Percentiles rank a stretch among this genome's conserved stretches.
Evolutionary conservation across 2,797 vertebrate genomes (phyloP).

Genomic region (Crenichthys baileyi): DNA sequence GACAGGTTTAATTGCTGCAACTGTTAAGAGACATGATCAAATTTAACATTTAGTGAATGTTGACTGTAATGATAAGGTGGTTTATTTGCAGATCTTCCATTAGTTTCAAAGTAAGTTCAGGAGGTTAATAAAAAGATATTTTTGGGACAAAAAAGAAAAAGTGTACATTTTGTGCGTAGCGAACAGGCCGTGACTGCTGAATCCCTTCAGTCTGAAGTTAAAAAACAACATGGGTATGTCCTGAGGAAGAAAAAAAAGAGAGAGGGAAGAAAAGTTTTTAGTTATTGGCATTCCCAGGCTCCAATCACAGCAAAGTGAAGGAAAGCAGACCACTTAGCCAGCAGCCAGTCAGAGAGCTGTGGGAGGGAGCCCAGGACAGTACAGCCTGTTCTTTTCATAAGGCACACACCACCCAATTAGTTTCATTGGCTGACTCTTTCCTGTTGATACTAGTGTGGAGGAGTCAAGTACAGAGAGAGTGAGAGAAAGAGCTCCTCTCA

Average conservation of each 20-base stretch:
- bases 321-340: conserved; percentile 82
- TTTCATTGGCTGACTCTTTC: conserved; percentile 80
- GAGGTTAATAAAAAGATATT: not conserved
- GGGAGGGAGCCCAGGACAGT: conserved; percentile 70
- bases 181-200: conserved; percentile 49
- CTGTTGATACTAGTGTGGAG: conserved; percentile 78
- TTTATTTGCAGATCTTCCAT: not conserved
- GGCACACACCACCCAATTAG: conserved; percentile 79
- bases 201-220: conserved; percentile 55
- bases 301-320: conserved; percentile 74
- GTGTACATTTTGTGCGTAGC: conserved; percentile 17
- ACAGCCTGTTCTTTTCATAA: conserved; percentile 83
- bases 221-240: conserved; percentile 81
- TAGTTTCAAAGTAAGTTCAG: not conserved
- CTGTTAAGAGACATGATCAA: no score
- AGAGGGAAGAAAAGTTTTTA: conserved; percentile 20
- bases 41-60: no score
- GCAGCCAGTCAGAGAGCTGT: conserved; percentile 74
- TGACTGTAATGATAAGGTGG: not conserved
- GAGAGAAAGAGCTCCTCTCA: conserved; percentile 45
- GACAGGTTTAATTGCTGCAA: conserved; percentile 16
- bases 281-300: conserved; percentile 67
- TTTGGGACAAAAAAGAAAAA: not conserved
- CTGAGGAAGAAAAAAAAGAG: conserved; percentile 49
- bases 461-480: conserved; percentile 60